These are phyloP conservation scores for Narcine bancroftii DNA, from an alignment of 2,113 vertebrate genomes.

Conservation along the genomic window DNA sequence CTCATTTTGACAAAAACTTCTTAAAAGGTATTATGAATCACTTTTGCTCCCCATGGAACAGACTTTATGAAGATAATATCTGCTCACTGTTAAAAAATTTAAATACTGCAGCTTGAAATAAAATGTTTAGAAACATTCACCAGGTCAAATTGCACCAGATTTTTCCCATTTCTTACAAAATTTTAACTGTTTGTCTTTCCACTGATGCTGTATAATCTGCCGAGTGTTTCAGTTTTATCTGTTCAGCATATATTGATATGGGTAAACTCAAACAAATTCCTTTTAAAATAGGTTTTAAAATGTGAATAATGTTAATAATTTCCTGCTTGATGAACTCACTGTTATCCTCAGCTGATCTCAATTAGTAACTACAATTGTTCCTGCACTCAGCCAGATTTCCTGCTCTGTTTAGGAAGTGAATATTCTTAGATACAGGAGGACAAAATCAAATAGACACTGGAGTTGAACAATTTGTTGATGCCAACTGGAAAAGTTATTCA, in stretches of 20 bases:
- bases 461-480: background rate
- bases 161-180: no score
- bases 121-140: no score
- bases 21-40: background rate
- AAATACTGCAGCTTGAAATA: no score
- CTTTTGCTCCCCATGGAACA: background rate
- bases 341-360: constrained; percentile 14
- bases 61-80: background rate
- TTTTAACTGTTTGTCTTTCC: background rate
- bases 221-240: no score
- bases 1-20: background rate
- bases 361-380: background rate
- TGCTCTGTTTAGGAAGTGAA: background rate
- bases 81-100: background rate
- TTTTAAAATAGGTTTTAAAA: constrained; percentile 6
- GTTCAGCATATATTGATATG: background rate
- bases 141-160: no score
- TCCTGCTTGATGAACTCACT: background rate
- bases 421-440: background rate
- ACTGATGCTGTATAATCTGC: no score
- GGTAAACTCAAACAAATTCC: constrained; percentile 12
- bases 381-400: background rate
- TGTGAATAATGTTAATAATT: background rate
- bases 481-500: background rate
- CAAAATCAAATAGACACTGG: background rate